Percentiles rank a stretch among this genome's conserved stretches.
Conservation (phyloP, 2,888 invertebrate genomes). For the Lordiphosa fenestrarum region DNA sequence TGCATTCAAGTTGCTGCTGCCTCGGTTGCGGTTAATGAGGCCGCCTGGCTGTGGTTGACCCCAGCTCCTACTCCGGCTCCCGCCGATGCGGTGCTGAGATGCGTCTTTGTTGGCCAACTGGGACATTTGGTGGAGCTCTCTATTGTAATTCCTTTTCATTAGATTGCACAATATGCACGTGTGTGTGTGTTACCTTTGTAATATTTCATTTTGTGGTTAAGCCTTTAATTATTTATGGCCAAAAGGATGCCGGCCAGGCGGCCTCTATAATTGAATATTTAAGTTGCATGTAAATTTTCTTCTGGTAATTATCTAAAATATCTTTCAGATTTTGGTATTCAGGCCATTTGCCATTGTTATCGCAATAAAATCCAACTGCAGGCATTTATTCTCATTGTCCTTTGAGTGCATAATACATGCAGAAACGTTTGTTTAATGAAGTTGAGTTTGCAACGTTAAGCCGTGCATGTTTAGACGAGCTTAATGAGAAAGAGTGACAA, state of each 20-base stretch:
- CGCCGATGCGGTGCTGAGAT: slow-evolving; percentile 1
- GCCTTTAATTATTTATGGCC: slow-evolving; percentile 55
- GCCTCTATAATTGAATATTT: slow-evolving; percentile 66
- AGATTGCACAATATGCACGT: slow-evolving; percentile 45
- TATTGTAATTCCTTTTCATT: slow-evolving; percentile 52
- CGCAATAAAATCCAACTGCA: slow-evolving; percentile 7
- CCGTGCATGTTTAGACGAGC: too few species aligned
- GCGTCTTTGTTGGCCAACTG: slow-evolving; percentile 42
- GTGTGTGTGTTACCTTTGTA: slow-evolving; percentile 35
- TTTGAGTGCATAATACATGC: slow-evolving; percentile 19
- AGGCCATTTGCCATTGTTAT: background rate
- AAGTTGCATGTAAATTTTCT: slow-evolving; percentile 32
- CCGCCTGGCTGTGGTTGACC: slow-evolving; percentile 33
- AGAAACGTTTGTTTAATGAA: slow-evolving; percentile 42
- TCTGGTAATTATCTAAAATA: slow-evolving; percentile 3
- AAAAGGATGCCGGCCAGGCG: slow-evolving; percentile 16
- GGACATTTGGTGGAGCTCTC: slow-evolving; percentile 36
- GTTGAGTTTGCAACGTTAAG: background rate
- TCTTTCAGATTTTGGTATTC: background rate
- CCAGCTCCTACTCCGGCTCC: slow-evolving; percentile 1
- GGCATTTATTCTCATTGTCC: slow-evolving; percentile 21
- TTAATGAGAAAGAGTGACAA: background rate
- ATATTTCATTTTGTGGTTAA: slow-evolving; percentile 54
- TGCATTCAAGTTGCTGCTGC: slow-evolving; percentile 45
- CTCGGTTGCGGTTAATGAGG: slow-evolving; percentile 61